These are phyloP conservation scores for Esperia sulphurella DNA, from an alignment of 2,888 invertebrate species.

Conservation along the genomic window DNA sequence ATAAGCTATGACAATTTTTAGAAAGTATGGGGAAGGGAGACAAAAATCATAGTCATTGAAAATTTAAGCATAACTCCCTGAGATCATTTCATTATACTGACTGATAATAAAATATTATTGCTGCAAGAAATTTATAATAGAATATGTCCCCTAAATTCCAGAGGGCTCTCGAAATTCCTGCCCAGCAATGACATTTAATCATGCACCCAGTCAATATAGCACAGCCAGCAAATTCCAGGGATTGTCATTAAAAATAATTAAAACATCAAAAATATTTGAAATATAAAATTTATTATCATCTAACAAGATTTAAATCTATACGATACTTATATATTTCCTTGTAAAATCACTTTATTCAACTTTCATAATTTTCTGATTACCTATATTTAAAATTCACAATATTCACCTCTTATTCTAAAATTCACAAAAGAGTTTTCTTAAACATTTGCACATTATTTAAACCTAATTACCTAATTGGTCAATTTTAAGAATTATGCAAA, in stretches of 20 bases:
- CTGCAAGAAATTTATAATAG: slow-evolving; percentile 12
- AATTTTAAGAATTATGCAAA: too few relatives aligned
- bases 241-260: slow-evolving; percentile 13
- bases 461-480: too few relatives aligned
- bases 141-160: slow-evolving; percentile 37
- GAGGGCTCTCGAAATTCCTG: slow-evolving; percentile 33
- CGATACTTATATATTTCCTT: slow-evolving; percentile 50
- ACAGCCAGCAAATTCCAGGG: background rate
- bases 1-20: too few relatives aligned
- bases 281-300: slow-evolving; percentile 59
- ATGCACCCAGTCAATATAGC: background rate
- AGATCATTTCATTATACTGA: too few relatives aligned
- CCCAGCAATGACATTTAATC: slow-evolving; percentile 9
- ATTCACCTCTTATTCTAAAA: too few relatives aligned
- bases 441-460: too few relatives aligned
- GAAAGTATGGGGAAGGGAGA: too few relatives aligned
- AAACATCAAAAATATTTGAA: slow-evolving; percentile 23
- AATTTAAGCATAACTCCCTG: too few relatives aligned
- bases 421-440: too few relatives aligned
- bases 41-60: too few relatives aligned
- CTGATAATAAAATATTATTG: background rate
- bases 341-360: slow-evolving; percentile 18
- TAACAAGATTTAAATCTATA: slow-evolving; percentile 54
- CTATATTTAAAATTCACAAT: slow-evolving; percentile 19
- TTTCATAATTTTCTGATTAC: slow-evolving; percentile 54